A percentile compares a stretch with the other conserved stretches of the same genome.
Conservation (phyloP, 2,888 invertebrate species). For the Yponomeuta cagnagella region DNA sequence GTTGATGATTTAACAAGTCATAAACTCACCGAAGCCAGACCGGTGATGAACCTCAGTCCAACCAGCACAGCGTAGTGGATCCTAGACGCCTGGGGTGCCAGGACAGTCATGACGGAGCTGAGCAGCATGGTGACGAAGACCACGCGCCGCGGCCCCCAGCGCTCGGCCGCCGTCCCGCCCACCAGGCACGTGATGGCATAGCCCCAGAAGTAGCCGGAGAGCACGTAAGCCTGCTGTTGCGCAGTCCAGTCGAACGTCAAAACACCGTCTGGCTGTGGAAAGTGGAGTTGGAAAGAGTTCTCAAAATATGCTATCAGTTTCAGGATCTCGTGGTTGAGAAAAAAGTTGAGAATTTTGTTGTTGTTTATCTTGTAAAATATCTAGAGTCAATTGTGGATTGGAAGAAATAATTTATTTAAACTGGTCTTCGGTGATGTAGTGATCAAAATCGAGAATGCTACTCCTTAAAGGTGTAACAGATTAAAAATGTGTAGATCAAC, state of each 20-base stretch:
- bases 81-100: constrained; percentile 78
- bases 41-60: constrained; percentile 74
- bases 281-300: background rate
- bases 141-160: constrained; percentile 76
- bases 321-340: background rate
- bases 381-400: no score
- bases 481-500: no score
- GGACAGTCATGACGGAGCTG: constrained; percentile 72
- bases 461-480: no score
- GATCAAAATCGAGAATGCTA: no score
- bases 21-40: constrained; percentile 76
- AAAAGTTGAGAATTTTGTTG: background rate
- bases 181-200: constrained; percentile 79
- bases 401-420: no score
- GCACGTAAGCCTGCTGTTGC: constrained; percentile 77
- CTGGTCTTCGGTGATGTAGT: no score
- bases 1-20: no score
- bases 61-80: constrained; percentile 76
- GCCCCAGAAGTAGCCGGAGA: constrained; percentile 75
- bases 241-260: constrained; percentile 74
- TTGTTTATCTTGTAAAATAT: no score
- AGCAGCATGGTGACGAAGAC: constrained; percentile 75
- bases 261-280: constrained; percentile 51
- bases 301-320: no score
- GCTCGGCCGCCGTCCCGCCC: constrained; percentile 79